Conservation (phyloP, 2,888 invertebrate species). For the Lapara coniferarum region DNA sequence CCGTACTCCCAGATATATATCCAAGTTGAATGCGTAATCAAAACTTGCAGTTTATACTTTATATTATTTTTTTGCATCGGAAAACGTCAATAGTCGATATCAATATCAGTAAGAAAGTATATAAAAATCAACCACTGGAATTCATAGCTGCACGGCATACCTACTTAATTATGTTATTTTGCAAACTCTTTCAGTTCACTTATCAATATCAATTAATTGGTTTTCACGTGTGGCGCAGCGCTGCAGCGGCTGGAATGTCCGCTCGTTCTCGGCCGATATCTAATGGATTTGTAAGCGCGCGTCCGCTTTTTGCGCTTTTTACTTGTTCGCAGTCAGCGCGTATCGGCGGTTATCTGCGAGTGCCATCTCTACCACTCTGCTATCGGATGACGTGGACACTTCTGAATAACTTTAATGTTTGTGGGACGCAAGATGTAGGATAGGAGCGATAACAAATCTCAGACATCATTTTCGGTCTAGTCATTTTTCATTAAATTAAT, state of each 20-base stretch:
- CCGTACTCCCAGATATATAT: too few relatives aligned
- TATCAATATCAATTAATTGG: constrained; percentile 21
- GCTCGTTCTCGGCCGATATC: constrained; percentile 10
- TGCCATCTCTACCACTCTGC: constrained; percentile 28
- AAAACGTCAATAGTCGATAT: not conserved
- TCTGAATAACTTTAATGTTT: constrained; percentile 26
- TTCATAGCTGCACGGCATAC: not conserved
- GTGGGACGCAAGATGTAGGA: constrained; percentile 7
- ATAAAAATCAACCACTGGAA: not conserved
- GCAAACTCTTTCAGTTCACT: constrained; percentile 2
- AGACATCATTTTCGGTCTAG: too few relatives aligned
- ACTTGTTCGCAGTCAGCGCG: constrained; percentile 23
- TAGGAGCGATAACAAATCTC: not conserved
- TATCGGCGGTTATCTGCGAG: constrained; percentile 23
- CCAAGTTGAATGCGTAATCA: too few relatives aligned
- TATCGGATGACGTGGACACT: constrained; percentile 23
- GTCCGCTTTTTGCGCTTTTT: constrained; percentile 23
- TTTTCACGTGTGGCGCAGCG: constrained; percentile 13
- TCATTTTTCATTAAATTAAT: too few relatives aligned
- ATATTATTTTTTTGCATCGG: too few relatives aligned
- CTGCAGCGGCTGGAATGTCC: constrained; percentile 22
- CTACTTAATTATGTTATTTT: constrained; percentile 20
- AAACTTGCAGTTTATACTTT: too few relatives aligned
- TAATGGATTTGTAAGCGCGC: constrained; percentile 24
- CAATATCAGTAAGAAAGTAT: not conserved